These are phyloP conservation scores for Marmota flaviventris DNA, from an alignment of 2,113 vertebrate genomes.

Conservation along the genomic window DNA sequence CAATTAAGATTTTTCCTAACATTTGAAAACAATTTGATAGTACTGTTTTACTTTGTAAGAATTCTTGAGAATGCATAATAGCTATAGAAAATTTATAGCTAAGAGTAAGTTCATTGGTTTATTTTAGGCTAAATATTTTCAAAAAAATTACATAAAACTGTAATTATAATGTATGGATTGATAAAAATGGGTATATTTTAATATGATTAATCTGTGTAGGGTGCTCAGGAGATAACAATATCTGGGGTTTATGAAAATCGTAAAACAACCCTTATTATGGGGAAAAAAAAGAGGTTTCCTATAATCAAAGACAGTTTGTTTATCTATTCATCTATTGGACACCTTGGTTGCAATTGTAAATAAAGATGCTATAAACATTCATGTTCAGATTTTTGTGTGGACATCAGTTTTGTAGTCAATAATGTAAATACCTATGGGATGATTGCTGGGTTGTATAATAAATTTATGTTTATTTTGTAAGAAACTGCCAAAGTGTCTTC, in stretches of 20 bases:
- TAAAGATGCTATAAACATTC: not conserved
- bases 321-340: not conserved
- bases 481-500: not conserved
- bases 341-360: not conserved
- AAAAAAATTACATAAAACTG: constrained; percentile 24
- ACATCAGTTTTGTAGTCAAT: not conserved
- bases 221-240: not conserved
- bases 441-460: not conserved
- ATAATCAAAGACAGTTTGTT: not conserved
- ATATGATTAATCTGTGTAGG: not conserved
- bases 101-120: constrained; percentile 13
- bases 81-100: constrained; percentile 1
- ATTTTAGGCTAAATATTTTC: constrained; percentile 27
- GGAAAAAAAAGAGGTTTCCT: not conserved
- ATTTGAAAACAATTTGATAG: not conserved
- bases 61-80: not conserved
- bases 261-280: not conserved
- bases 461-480: not conserved
- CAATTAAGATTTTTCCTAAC: not conserved
- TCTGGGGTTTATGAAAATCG: not conserved
- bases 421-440: not conserved
- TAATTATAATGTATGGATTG: not conserved
- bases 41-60: constrained; percentile 29
- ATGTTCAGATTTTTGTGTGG: not conserved
- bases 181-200: constrained; percentile 18